phyloP scores from a whole-genome alignment of 2,888 invertebrate genomes.

The Baronia brevicornis region DNA sequence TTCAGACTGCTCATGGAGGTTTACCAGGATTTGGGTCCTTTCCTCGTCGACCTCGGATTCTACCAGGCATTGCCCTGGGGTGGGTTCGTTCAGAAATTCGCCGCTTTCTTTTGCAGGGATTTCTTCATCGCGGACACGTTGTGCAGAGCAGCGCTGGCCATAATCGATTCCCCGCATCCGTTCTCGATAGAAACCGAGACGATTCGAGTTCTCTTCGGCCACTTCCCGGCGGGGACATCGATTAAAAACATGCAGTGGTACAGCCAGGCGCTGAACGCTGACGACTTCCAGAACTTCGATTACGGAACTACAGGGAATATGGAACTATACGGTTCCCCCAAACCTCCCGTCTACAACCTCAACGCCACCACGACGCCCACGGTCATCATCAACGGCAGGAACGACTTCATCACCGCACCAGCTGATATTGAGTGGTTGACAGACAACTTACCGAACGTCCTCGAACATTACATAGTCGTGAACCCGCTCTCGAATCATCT shows the following conservation, averaged over 20 bases:
- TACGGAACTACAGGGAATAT: constrained; percentile 32
- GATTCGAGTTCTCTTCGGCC: constrained; percentile 22
- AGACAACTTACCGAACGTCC: constrained; percentile 29
- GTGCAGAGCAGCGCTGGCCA: neutral
- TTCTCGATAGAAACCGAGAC: constrained; percentile 27
- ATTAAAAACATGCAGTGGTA: constrained; percentile 33
- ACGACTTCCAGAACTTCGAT: constrained; percentile 33
- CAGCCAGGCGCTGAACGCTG: constrained; percentile 25
- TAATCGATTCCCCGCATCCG: constrained; percentile 6
- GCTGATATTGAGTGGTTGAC: constrained; percentile 28
- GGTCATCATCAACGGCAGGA: constrained; percentile 29
- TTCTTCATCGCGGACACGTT: constrained; percentile 2
- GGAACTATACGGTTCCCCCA: constrained; percentile 24
- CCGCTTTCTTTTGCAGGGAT: constrained; percentile 1
- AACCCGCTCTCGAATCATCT: constrained; percentile 30
- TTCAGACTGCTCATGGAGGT: constrained; percentile 1
- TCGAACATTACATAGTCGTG: constrained; percentile 7
- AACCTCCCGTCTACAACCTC: constrained; percentile 37
- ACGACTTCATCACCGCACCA: constrained; percentile 31
- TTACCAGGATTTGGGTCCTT: constrained; percentile 1
- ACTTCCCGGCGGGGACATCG: constrained; percentile 38
- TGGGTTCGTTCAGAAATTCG: neutral
- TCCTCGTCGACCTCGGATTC: neutral
- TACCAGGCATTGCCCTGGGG: constrained; percentile 4
- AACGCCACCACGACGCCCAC: constrained; percentile 29